Conservation (phyloP, 2,888 invertebrate genomes). For the Alsophila aescularia region DNA sequence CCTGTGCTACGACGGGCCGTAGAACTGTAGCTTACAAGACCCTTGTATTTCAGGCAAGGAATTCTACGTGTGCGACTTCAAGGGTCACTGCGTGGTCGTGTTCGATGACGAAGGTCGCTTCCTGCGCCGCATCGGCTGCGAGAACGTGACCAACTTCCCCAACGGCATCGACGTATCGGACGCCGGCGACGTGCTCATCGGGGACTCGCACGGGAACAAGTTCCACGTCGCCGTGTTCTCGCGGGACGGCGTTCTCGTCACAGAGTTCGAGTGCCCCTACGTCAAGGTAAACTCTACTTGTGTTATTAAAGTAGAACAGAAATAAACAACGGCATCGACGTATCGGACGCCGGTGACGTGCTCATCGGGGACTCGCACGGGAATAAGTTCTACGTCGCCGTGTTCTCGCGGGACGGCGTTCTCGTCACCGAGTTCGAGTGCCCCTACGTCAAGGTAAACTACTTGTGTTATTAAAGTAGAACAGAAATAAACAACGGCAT, state of each 20-base stretch:
- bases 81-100: conserved; percentile 98
- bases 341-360: conserved; percentile 98
- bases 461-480: too few species aligned
- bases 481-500: too few species aligned
- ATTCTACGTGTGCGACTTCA: conserved; percentile 98
- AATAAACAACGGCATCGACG: conserved; percentile 99
- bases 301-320: too few species aligned
- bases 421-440: conserved; percentile 97
- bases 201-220: conserved; percentile 98
- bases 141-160: conserved; percentile 98
- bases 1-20: too few species aligned
- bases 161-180: conserved; percentile 99
- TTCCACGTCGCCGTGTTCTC: conserved; percentile 99
- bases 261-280: conserved; percentile 98
- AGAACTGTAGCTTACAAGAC: background rate
- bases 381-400: conserved; percentile 98
- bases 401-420: conserved; percentile 94
- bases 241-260: conserved; percentile 92
- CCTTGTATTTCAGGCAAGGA: conserved; percentile 87
- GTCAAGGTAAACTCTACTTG: conserved; percentile 91
- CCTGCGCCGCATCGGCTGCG: conserved; percentile 96
- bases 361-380: conserved; percentile 98
- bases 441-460: conserved; percentile 96
- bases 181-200: conserved; percentile 97
- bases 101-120: conserved; percentile 97